These are phyloP conservation scores for Takifugu flavidus DNA, from an alignment of 2,113 vertebrate species.

Conservation along the genomic window DNA sequence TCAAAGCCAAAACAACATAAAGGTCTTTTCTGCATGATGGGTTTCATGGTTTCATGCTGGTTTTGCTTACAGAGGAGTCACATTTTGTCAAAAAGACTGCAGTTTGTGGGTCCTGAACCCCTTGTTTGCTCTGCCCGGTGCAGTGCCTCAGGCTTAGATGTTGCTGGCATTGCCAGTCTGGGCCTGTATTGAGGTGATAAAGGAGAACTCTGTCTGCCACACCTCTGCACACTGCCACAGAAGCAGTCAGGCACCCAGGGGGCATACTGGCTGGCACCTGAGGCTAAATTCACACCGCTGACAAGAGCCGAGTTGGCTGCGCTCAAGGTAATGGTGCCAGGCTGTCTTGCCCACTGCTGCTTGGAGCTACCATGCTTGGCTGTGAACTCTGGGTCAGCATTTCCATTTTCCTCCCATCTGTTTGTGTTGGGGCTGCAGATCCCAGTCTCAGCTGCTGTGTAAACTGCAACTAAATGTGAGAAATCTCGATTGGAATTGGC, in stretches of 20 bases:
- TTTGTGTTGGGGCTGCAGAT: slow-evolving; percentile 8
- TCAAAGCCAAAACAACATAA: slow-evolving; percentile 34
- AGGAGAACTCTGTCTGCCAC: slow-evolving; percentile 59
- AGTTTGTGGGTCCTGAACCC: slow-evolving; percentile 27
- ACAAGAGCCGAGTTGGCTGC: slow-evolving; percentile 39
- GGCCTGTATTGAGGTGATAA: slow-evolving; percentile 63
- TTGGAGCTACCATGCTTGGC: slow-evolving; percentile 35
- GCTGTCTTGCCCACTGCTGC: slow-evolving; percentile 56
- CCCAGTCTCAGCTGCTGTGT: background rate
- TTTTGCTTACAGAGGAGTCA: too few relatives aligned
- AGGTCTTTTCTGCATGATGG: background rate
- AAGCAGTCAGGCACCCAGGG: slow-evolving; percentile 63
- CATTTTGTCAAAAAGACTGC: slow-evolving; percentile 3
- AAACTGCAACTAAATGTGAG: too few relatives aligned
- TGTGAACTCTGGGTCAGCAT: slow-evolving; percentile 43
- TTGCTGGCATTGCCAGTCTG: slow-evolving; percentile 47
- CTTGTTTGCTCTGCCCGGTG: slow-evolving; percentile 35
- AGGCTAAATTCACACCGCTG: slow-evolving; percentile 54
- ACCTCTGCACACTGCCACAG: slow-evolving; percentile 34
- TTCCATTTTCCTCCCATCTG: slow-evolving; percentile 11
- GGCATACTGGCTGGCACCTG: slow-evolving; percentile 55
- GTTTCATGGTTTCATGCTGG: too few relatives aligned
- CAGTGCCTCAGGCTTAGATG: slow-evolving; percentile 32
- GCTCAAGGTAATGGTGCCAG: slow-evolving; percentile 57
- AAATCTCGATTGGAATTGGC: background rate